phyloP scores from a whole-genome alignment of 2,888 invertebrate genomes.

The Lingula anatina region DNA sequence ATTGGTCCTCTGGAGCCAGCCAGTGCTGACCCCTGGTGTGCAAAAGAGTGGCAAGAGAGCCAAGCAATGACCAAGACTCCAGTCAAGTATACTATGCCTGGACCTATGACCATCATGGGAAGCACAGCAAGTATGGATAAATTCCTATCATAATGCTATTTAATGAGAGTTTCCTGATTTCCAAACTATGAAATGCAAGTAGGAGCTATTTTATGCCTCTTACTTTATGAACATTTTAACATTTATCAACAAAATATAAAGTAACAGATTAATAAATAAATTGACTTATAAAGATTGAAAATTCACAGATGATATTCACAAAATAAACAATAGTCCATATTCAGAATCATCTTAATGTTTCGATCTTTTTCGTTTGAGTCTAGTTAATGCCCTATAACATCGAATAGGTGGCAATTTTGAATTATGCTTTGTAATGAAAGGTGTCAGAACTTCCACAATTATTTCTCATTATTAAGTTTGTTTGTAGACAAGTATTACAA shows the following conservation, averaged over 20 bases:
- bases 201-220: not conserved
- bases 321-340: no score
- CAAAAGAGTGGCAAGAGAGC: constrained; percentile 6
- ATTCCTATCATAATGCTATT: not conserved
- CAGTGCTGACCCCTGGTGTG: constrained; percentile 2
- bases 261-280: no score
- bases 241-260: no score
- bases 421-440: no score
- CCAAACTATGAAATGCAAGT: not conserved
- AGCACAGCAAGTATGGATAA: constrained; percentile 4
- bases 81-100: constrained; percentile 17
- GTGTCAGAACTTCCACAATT: no score
- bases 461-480: not conserved
- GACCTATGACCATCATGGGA: constrained; percentile 16
- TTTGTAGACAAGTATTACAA: constrained; percentile 4
- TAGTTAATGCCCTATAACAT: no score
- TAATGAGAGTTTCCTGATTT: not conserved
- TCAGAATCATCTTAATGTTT: no score
- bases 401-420: no score
- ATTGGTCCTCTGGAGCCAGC: not conserved
- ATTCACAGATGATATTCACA: no score
- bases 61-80: constrained; percentile 11
- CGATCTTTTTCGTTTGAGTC: no score
- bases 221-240: no score
- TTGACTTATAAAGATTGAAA: no score